A percentile compares a stretch with the other conserved stretches of the same genome.
phyloP scores from a whole-genome alignment of 2,797 vertebrate genomes.

The Yasuhikotakia modesta region DNA sequence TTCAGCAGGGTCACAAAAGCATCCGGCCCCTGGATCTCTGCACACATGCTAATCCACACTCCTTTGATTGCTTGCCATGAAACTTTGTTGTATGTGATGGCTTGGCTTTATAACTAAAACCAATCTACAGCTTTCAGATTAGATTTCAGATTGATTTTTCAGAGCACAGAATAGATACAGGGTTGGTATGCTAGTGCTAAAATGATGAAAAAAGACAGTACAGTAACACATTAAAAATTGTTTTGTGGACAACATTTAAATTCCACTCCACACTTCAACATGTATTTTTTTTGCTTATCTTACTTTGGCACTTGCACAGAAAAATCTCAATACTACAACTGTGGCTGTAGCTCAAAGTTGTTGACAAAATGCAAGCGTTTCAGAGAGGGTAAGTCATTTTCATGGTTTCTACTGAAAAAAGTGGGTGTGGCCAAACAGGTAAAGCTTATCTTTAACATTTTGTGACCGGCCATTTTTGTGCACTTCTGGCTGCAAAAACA shows the following conservation, averaged over 20 bases:
- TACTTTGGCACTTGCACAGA: neutral
- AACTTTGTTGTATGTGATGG: neutral
- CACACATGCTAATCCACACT: conserved; percentile 25
- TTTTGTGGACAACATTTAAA: no score
- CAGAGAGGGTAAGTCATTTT: neutral
- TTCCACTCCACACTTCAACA: neutral
- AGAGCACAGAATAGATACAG: neutral
- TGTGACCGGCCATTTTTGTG: neutral
- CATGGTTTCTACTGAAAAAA: neutral
- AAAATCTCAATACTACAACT: neutral
- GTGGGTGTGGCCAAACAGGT: neutral
- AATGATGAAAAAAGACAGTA: neutral
- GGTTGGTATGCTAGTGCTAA: neutral
- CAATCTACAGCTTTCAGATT: neutral
- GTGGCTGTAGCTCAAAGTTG: no score
- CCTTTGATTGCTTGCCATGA: conserved; percentile 1
- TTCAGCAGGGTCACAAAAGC: conserved; percentile 20
- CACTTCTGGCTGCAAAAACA: conserved; percentile 24
- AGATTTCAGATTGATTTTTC: neutral
- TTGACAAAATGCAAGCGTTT: neutral
- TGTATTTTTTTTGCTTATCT: neutral
- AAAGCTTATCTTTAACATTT: neutral
- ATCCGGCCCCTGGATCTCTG: conserved; percentile 15
- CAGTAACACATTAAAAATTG: no score
- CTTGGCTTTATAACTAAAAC: neutral